These are phyloP conservation scores for Lochmaea crataegi DNA, from an alignment of 2,888 invertebrate species.

Conservation along the genomic window DNA sequence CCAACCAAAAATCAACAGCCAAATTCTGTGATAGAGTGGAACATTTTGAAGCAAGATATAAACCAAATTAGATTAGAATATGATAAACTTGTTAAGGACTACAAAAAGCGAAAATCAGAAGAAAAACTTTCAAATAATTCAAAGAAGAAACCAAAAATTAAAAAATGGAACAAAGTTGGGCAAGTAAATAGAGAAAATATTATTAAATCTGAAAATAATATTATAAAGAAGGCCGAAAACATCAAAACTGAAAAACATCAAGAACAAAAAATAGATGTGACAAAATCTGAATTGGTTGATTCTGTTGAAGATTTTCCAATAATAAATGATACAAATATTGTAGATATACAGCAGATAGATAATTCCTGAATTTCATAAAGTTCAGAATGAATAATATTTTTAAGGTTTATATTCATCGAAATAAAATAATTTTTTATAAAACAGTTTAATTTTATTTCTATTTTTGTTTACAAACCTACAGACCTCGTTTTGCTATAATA, in stretches of 20 bases:
- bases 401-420: background rate
- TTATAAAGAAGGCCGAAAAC: background rate
- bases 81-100: constrained; percentile 65
- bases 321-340: background rate
- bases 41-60: constrained; percentile 72
- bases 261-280: background rate
- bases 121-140: constrained; percentile 40
- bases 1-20: constrained; percentile 70
- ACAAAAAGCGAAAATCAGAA: constrained; percentile 55
- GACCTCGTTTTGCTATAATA: too few species aligned
- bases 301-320: background rate
- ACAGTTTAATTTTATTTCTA: background rate
- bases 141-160: constrained; percentile 42
- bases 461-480: background rate
- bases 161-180: constrained; percentile 41
- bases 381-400: background rate
- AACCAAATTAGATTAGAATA: constrained; percentile 73
- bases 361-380: background rate
- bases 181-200: constrained; percentile 35
- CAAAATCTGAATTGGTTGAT: background rate
- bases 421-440: background rate
- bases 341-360: background rate
- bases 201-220: constrained; percentile 35
- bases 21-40: constrained; percentile 75
- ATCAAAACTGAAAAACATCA: background rate